A percentile compares a stretch with the other conserved stretches of the same genome.
These are phyloP conservation scores for Lasioglossum calceatum DNA, from an alignment of 2,888 invertebrate species.

Conservation along the genomic window DNA sequence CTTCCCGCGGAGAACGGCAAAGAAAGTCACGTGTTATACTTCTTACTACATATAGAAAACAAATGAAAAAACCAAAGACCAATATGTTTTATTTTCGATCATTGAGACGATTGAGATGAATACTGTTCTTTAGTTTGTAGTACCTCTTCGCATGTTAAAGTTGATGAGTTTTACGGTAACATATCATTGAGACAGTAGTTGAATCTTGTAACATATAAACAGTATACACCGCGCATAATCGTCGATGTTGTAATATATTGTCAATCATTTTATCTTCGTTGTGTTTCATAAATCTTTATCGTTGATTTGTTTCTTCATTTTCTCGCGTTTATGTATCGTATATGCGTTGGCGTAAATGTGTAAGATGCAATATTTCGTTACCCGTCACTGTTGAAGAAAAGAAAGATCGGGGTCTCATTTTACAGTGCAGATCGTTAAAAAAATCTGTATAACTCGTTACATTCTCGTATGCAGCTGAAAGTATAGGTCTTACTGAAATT, in stretches of 20 bases:
- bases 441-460: conserved; percentile 10
- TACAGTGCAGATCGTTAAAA: not conserved
- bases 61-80: conserved; percentile 37
- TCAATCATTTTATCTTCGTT: conserved; percentile 49
- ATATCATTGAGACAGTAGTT: conserved; percentile 49
- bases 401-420: conserved; percentile 10
- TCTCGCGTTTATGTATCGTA: conserved; percentile 12
- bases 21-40: conserved; percentile 22
- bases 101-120: conserved; percentile 7
- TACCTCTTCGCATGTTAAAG: conserved; percentile 14
- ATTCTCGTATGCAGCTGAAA: conserved; percentile 19
- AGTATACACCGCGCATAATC: conserved; percentile 32
- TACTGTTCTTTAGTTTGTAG: conserved; percentile 23
- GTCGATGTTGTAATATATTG: conserved; percentile 45
- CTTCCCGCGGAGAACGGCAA: conserved; percentile 10
- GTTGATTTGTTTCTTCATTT: conserved; percentile 30
- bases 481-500: conserved; percentile 21
- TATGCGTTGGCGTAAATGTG: conserved; percentile 12
- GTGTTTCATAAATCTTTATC: conserved; percentile 35
- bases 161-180: conserved; percentile 44
- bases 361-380: conserved; percentile 28
- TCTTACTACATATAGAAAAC: conserved; percentile 14
- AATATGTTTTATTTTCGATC: conserved; percentile 12
- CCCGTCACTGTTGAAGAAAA: not conserved
- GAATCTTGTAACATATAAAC: conserved; percentile 40